Evolutionary conservation across 1,140 invertebrate genomes (phyloP).

Genomic region (Drosophila varians): DNA sequence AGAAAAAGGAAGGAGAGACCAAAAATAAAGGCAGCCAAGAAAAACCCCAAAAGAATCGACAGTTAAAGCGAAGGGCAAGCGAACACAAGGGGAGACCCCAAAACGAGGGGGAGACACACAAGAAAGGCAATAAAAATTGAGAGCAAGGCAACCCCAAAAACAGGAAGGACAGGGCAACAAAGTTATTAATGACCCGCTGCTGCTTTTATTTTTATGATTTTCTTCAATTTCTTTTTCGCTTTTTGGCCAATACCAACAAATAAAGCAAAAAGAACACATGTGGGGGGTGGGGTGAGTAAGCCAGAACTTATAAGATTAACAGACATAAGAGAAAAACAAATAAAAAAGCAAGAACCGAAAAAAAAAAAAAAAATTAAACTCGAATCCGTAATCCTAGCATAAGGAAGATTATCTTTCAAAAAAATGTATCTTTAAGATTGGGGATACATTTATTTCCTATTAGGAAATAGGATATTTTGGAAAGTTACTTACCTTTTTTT

Average conservation of each 20-base stretch:
- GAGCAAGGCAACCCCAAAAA: constrained; percentile 49
- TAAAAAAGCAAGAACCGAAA: background rate
- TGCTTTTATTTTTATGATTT: constrained; percentile 19
- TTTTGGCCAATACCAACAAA: constrained; percentile 18
- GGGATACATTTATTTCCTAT: no score
- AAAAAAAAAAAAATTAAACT: background rate
- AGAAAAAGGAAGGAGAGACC: constrained; percentile 15
- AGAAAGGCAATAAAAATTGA: constrained; percentile 70
- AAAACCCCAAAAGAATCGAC: constrained; percentile 10
- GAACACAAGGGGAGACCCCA: constrained; percentile 9
- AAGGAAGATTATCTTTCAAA: no score
- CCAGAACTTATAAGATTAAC: constrained; percentile 6
- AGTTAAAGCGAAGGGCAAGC: constrained; percentile 43
- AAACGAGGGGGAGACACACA: constrained; percentile 11
- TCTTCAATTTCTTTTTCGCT: background rate
- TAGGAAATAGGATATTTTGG: no score
- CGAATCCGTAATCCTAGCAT: constrained; percentile 1
- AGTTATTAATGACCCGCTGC: constrained; percentile 76
- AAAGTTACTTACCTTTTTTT: background rate
- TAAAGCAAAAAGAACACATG: constrained; percentile 4
- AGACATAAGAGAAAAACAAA: background rate
- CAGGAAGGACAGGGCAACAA: constrained; percentile 77
- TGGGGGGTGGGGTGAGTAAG: background rate
- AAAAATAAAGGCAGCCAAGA: constrained; percentile 24
- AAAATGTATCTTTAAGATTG: no score